These are phyloP conservation scores for Leucoraja ocellata DNA, from an alignment of 2,797 vertebrate species.

Conservation along the genomic window DNA sequence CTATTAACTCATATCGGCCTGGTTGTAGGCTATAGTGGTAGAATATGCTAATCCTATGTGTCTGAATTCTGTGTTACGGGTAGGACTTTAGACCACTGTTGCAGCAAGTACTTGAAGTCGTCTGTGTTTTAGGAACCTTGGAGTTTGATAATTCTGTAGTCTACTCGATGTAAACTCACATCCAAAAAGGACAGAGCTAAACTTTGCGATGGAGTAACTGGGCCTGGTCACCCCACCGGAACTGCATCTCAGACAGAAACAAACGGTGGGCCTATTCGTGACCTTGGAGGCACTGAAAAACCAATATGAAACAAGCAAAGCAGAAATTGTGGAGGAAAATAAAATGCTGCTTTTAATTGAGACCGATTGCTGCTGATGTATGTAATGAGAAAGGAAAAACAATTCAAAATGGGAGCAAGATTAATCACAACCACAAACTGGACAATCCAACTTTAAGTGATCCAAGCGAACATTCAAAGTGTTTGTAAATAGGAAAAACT, in stretches of 20 bases:
- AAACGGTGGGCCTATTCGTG: background rate
- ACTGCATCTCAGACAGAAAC: background rate
- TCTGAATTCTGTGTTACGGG: conserved; percentile 75
- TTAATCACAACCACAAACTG: background rate
- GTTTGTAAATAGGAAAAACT: conserved; percentile 92
- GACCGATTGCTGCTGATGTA: background rate
- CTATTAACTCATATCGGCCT: conserved; percentile 47
- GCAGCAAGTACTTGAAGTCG: conserved; percentile 69
- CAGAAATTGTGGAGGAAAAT: background rate
- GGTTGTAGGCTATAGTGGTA: conserved; percentile 51
- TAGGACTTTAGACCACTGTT: conserved; percentile 81
- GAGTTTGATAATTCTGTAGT: conserved; percentile 21
- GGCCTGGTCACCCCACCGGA: background rate
- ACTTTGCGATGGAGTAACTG: background rate
- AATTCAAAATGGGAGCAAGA: background rate
- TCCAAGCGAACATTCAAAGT: conserved; percentile 85
- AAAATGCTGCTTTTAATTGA: conserved; percentile 33
- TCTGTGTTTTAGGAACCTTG: conserved; percentile 21
- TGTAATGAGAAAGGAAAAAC: background rate
- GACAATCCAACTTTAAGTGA: background rate
- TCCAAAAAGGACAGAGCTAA: background rate
- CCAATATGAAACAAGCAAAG: background rate
- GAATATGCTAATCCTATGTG: conserved; percentile 77
- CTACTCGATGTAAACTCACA: background rate
- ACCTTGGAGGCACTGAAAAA: background rate